Conservation (phyloP, 2,888 invertebrate genomes). For the Thymelicus acteon region DNA sequence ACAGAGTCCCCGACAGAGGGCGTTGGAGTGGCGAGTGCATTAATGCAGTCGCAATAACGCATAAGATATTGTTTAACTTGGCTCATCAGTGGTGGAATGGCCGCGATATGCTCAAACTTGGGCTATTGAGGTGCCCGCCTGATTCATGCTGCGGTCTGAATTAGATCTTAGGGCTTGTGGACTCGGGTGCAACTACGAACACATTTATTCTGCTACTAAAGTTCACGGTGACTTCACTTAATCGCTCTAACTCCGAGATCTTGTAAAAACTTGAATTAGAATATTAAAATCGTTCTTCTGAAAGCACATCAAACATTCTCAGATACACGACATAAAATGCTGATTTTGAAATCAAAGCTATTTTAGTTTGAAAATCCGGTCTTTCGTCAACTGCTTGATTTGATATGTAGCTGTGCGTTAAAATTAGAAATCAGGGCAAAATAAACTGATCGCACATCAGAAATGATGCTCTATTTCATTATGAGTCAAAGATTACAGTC, state of each 20-base stretch:
- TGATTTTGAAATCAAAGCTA: conserved; percentile 11
- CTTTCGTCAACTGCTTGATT: conserved; percentile 32
- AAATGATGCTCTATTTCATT: conserved; percentile 29
- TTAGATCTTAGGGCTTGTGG: conserved; percentile 15
- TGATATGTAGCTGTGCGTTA: conserved; percentile 17
- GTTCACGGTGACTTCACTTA: not conserved
- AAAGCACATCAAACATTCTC: no score
- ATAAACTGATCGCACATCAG: conserved; percentile 21
- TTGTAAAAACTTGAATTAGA: not conserved
- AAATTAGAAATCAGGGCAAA: conserved; percentile 31
- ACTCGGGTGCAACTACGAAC: not conserved
- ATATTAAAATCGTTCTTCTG: no score
- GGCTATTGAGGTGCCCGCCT: conserved; percentile 57
- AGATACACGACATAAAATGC: conserved; percentile 9
- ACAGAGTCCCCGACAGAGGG: conserved; percentile 11
- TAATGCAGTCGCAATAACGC: conserved; percentile 70
- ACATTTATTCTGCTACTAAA: not conserved
- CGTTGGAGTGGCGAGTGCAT: conserved; percentile 50
- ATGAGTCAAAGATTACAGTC: conserved; percentile 15
- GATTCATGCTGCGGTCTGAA: conserved; percentile 59
- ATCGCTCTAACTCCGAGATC: not conserved
- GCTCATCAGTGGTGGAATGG: conserved; percentile 66
- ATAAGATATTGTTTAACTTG: conserved; percentile 73
- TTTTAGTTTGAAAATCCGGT: conserved; percentile 27
- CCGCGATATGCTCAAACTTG: conserved; percentile 60